These are phyloP conservation scores for Sycobia sp. DNA, from an alignment of 1,140 invertebrate genomes.

Conservation along the genomic window DNA sequence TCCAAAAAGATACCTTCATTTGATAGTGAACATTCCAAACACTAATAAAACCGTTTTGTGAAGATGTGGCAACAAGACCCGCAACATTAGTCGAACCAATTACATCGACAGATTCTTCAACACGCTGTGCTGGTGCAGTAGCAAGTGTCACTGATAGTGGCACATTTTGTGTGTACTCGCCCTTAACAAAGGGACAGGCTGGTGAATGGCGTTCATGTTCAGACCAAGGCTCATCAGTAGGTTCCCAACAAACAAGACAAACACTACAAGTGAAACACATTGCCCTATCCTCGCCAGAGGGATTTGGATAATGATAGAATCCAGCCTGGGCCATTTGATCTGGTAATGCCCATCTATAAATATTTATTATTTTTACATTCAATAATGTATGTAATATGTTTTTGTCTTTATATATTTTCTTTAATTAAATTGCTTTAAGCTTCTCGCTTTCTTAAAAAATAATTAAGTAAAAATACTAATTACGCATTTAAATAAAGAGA, in stretches of 20 bases:
- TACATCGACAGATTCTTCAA: conserved; percentile 69
- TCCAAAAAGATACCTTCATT: conserved; percentile 58
- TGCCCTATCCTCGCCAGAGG: conserved; percentile 86
- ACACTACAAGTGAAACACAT: conserved; percentile 95
- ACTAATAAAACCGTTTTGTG: conserved; percentile 65
- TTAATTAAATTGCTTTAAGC: no score
- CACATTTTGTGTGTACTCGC: conserved; percentile 94
- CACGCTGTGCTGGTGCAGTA: conserved; percentile 77
- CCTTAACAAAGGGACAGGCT: conserved; percentile 89
- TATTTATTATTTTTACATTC: conserved; percentile 1
- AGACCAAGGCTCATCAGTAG: conserved; percentile 94
- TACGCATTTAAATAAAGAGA: no score
- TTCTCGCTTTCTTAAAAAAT: no score
- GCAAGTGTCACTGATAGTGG: conserved; percentile 88
- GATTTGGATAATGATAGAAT: conserved; percentile 91
- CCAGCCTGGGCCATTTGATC: conserved; percentile 95
- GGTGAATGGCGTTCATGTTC: conserved; percentile 94
- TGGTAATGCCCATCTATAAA: conserved; percentile 85
- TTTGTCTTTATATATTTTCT: neutral
- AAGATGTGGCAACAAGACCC: conserved; percentile 67
- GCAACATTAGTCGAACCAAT: conserved; percentile 72
- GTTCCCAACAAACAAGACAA: conserved; percentile 93
- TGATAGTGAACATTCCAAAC: conserved; percentile 79
- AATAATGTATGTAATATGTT: neutral
- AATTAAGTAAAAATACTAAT: no score